Percentiles rank a stretch among this genome's conserved stretches.
Evolutionary conservation across 2,888 invertebrate species (phyloP).

Genomic region (Mythimna lalbum): DNA sequence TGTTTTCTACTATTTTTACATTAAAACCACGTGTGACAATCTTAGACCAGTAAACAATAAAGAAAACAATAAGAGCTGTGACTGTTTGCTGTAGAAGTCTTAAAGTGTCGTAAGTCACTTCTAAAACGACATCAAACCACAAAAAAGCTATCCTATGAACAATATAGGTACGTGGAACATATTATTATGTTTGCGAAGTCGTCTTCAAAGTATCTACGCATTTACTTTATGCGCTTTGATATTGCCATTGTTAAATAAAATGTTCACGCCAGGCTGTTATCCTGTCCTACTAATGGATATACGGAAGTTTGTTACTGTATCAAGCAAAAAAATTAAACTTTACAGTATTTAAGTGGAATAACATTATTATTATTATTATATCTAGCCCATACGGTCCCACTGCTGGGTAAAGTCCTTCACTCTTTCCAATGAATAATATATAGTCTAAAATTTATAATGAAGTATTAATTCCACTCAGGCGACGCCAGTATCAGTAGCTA

Average conservation of each 20-base stretch:
- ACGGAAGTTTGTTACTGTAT: too few species aligned
- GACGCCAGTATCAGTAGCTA: too few species aligned
- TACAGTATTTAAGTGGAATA: too few species aligned
- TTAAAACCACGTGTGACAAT: slow-evolving; percentile 26
- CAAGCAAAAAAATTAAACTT: too few species aligned
- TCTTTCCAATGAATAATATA: too few species aligned
- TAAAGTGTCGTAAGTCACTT: slow-evolving; percentile 75
- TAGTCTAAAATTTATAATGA: too few species aligned
- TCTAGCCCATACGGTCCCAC: too few species aligned
- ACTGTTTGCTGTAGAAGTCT: slow-evolving; percentile 73
- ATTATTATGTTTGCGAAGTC: slow-evolving; percentile 64
- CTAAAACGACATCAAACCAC: slow-evolving; percentile 73
- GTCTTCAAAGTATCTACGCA: slow-evolving; percentile 68
- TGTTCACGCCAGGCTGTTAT: slow-evolving; percentile 41
- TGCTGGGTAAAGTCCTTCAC: too few species aligned
- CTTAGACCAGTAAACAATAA: slow-evolving; percentile 43
- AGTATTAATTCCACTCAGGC: too few species aligned
- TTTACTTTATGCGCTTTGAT: slow-evolving; percentile 72
- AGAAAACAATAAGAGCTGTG: slow-evolving; percentile 62
- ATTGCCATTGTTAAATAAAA: slow-evolving; percentile 68
- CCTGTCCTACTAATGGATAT: too few species aligned
- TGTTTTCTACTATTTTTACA: background rate
- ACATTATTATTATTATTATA: too few species aligned
- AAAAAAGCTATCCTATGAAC: slow-evolving; percentile 78
- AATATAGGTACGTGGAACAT: slow-evolving; percentile 69